A percentile compares a stretch with the other conserved stretches of the same genome.
These are phyloP conservation scores for Hybognathus amarus DNA, from an alignment of 2,797 vertebrate genomes.

Conservation along the genomic window DNA sequence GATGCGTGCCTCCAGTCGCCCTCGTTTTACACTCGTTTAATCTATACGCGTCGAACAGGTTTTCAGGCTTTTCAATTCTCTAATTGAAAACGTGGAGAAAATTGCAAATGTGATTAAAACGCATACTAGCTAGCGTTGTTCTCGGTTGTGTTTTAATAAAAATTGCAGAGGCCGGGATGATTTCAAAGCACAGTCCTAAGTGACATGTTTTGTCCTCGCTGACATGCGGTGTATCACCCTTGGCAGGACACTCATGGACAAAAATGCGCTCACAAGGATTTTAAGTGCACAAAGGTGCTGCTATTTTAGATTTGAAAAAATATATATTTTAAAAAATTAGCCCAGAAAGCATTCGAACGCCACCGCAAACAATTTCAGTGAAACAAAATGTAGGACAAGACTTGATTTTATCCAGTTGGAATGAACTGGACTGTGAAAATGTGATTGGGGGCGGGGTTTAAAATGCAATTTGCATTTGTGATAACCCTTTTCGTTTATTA, in stretches of 20 bases:
- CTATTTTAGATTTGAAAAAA: neutral
- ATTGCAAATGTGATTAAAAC: constrained; percentile 47
- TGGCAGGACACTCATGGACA: constrained; percentile 17
- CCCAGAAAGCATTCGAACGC: neutral
- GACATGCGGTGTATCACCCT: neutral
- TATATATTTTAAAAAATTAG: neutral
- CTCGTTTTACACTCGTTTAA: constrained; percentile 40
- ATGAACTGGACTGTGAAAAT: neutral
- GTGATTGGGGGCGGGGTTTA: no score
- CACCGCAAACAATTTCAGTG: neutral
- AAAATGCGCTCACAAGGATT: constrained; percentile 3
- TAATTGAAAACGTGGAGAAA: constrained; percentile 39
- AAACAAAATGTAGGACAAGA: neutral
- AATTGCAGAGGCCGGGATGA: constrained; percentile 22
- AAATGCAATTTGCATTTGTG: no score
- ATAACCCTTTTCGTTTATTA: no score
- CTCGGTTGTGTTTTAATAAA: constrained; percentile 29
- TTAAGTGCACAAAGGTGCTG: neutral
- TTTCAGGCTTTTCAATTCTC: constrained; percentile 42
- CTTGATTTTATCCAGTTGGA: neutral
- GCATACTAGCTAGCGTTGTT: constrained; percentile 20
- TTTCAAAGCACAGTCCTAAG: constrained; percentile 27
- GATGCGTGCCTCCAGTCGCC: constrained; percentile 31
- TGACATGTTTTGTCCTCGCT: constrained; percentile 30
- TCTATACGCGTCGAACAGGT: constrained; percentile 33